Base-by-base conservation (phyloP, 2,888 invertebrate genomes). In the Bugula neritina region DNA sequence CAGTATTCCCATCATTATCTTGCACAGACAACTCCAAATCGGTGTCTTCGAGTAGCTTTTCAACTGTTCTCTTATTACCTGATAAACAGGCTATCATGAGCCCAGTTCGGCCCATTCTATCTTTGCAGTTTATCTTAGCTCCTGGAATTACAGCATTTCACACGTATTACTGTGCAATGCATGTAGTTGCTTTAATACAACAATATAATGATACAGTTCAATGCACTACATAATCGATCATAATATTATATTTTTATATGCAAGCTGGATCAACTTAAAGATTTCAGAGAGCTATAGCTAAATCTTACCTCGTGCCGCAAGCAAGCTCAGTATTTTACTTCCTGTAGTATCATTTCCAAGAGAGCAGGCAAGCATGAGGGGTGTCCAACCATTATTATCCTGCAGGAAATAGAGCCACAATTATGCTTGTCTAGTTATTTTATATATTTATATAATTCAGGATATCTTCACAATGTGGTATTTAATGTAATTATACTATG, bases 1-100 rank as follows among this genome's bases (percentile, higher is more conserved):
- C 79, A 1, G 81, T 81, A 74, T 81, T 81, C 0, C 82, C 83
- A 72, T 83, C 82, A 71, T 79, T 83, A 73, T 83, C 83, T 0
- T 78, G 76, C 57, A 78, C 79, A 52, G 77, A 79, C 17, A 82
- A 76, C 72, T 81, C 80, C 43, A 80, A 72, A 43, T 78, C 76
- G 69, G 81, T 82, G 69, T 80, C 80, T 54, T 74, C 74, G 1
- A 82, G 74, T 21, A 82, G 77, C 55, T 76, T 75, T 13, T 73
- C 73, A 1, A 80, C 80, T 34, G 80, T 78, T 69, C 75, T 75
- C 69, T 78, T 77, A 5, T 79, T 72, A 0, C 82, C 81, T 72
- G 80, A 79, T 77, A 82, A 77, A 73, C 80, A 81, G 27, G 81
- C 81, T 73, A 81, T 80, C 52, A 79, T 79, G 27, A 83, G 73